A percentile compares a stretch with the other conserved stretches of the same genome.
phyloP scores from a whole-genome alignment of 2,113 vertebrate genomes.

The Leptobrachium leishanense region DNA sequence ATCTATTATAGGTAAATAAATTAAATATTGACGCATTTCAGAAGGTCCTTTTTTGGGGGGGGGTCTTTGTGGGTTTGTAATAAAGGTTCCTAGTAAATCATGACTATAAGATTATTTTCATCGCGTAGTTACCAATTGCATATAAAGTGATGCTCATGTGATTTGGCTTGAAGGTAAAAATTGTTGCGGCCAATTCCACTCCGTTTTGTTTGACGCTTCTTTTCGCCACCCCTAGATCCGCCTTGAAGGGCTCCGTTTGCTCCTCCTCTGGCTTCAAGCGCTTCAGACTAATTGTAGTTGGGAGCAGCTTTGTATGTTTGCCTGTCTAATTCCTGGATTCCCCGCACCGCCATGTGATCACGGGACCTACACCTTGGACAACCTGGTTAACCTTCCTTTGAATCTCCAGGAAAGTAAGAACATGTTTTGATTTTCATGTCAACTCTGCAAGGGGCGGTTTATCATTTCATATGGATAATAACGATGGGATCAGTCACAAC shows the following conservation, averaged over 20 bases:
- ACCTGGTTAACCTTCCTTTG: conserved; percentile 89
- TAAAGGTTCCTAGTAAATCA: conserved; percentile 1
- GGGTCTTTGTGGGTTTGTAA: too few species aligned
- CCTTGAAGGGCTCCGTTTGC: conserved; percentile 92
- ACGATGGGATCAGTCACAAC: too few species aligned
- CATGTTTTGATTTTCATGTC: too few species aligned
- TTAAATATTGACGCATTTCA: too few species aligned
- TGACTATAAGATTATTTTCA: background rate
- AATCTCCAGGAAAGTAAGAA: conserved; percentile 90
- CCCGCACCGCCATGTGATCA: conserved; percentile 84
- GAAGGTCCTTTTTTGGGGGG: too few species aligned
- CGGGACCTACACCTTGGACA: conserved; percentile 90
- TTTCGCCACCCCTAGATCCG: conserved; percentile 77
- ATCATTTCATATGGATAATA: too few species aligned
- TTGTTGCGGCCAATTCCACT: too few species aligned
- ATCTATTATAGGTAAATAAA: too few species aligned
- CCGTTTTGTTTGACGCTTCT: background rate
- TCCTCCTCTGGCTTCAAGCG: conserved; percentile 96
- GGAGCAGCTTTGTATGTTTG: conserved; percentile 96
- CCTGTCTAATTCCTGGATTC: conserved; percentile 96
- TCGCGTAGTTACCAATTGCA: too few species aligned
- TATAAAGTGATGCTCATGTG: too few species aligned
- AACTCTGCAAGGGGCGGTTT: too few species aligned
- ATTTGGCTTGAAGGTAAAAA: too few species aligned
- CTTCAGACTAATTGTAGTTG: conserved; percentile 89